A percentile compares a stretch with the other conserved stretches of the same genome.
Evolutionary conservation across 2,888 invertebrate genomes (phyloP).

Genomic region (Euclidia mi): DNA sequence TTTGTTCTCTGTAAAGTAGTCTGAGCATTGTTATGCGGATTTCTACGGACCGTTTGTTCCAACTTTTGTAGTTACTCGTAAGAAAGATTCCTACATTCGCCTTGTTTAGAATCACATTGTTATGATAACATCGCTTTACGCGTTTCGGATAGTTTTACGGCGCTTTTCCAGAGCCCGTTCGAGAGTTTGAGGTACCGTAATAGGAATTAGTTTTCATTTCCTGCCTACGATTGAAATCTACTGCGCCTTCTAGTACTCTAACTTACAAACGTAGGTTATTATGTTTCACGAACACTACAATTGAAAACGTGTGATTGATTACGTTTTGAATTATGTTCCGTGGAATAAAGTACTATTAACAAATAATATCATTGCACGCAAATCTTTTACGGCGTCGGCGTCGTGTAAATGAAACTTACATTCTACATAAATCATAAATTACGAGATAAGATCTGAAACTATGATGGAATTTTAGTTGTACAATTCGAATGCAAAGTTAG

Average conservation of each 20-base stretch:
- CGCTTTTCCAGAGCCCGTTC: constrained; percentile 31
- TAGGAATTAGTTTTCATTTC: constrained; percentile 82
- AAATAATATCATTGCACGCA: constrained; percentile 45
- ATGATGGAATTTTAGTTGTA: too few species aligned
- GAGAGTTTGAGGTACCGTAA: constrained; percentile 69
- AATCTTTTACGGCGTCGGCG: constrained; percentile 5
- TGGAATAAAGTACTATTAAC: constrained; percentile 34
- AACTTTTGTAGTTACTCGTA: constrained; percentile 50
- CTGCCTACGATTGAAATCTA: constrained; percentile 78
- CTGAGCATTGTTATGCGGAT: constrained; percentile 66
- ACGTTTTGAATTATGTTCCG: constrained; percentile 27
- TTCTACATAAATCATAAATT: constrained; percentile 23
- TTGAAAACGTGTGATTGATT: constrained; percentile 61
- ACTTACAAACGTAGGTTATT: constrained; percentile 46
- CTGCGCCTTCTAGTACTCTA: constrained; percentile 49
- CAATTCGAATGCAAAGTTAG: too few species aligned
- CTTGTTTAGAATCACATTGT: constrained; percentile 29
- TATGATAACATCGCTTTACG: constrained; percentile 16
- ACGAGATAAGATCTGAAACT: too few species aligned
- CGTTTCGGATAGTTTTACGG: constrained; percentile 23
- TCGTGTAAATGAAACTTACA: constrained; percentile 22
- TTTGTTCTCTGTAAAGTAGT: constrained; percentile 61
- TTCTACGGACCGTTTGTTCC: constrained; percentile 56
- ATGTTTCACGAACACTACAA: constrained; percentile 54
- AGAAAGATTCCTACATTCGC: constrained; percentile 18